Evolutionary conservation across 2,888 invertebrate species (phyloP).

Genomic region (Allygus modestus): DNA sequence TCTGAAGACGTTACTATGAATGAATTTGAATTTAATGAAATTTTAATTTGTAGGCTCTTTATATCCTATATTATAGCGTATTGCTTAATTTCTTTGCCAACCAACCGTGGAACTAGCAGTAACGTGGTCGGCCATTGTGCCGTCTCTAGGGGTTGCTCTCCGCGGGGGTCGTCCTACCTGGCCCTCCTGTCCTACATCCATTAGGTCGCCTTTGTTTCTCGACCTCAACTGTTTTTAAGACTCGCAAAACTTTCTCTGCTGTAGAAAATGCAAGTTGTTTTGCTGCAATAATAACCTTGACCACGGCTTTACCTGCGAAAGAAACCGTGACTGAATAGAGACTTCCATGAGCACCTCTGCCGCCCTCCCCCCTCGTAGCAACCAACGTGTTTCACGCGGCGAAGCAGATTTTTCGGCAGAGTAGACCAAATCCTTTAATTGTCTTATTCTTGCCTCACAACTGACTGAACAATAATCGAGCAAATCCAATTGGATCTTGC

Average conservation of each 20-base stretch:
- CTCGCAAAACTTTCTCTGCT: conserved; percentile 26
- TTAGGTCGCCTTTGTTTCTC: not conserved
- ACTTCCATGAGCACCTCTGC: too few relatives aligned
- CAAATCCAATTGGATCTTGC: too few relatives aligned
- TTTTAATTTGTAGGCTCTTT: too few relatives aligned
- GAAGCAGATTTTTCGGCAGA: too few relatives aligned
- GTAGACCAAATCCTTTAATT: too few relatives aligned
- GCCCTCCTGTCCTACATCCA: conserved; percentile 27
- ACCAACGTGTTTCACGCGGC: too few relatives aligned
- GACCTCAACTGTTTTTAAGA: conserved; percentile 16
- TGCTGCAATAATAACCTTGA: conserved; percentile 11
- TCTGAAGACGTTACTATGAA: too few relatives aligned
- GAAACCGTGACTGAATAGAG: not conserved
- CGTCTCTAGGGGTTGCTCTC: not conserved
- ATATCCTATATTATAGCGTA: too few relatives aligned
- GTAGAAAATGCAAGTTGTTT: conserved; percentile 38
- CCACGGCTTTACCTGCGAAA: conserved; percentile 12
- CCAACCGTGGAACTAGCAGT: not conserved
- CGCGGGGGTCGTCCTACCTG: conserved; percentile 20
- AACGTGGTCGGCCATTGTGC: not conserved
- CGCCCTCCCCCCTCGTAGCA: too few relatives aligned
- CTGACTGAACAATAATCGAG: too few relatives aligned
- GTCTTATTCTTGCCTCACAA: too few relatives aligned
- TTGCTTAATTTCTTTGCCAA: not conserved
- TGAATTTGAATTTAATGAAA: too few relatives aligned